Percentiles rank a stretch among this genome's conserved stretches.
These are phyloP conservation scores for sheep (Ovis aries) DNA, from an alignment of 2,113 vertebrate species.

Conservation along the genomic window DNA sequence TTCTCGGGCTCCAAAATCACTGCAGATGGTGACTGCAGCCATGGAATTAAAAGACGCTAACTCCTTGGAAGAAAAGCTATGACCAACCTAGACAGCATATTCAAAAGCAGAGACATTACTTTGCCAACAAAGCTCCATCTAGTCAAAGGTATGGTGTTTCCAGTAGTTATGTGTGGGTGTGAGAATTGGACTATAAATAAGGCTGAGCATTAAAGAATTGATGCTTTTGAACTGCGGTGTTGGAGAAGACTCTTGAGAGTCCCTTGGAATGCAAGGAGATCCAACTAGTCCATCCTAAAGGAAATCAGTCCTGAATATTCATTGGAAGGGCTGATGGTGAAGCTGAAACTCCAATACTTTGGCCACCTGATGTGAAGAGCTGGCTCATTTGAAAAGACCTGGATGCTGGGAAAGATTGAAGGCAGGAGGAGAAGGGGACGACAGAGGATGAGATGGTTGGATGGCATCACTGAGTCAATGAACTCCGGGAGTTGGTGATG, in stretches of 20 bases:
- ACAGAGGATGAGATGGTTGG: background rate
- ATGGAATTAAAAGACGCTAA: background rate
- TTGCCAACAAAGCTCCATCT: background rate
- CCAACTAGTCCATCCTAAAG: background rate
- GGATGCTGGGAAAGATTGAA: background rate
- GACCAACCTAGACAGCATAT: background rate
- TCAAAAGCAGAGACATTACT: background rate
- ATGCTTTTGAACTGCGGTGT: background rate
- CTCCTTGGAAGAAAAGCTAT: background rate
- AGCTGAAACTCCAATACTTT: background rate
- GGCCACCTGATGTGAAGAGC: background rate
- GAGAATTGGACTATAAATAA: background rate
- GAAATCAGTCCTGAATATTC: background rate
- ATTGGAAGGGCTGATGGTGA: background rate
- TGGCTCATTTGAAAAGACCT: background rate
- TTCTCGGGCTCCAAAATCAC: background rate
- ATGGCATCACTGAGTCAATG: background rate
- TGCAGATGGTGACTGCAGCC: background rate
- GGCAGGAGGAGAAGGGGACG: rapidly evolving
- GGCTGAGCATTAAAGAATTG: background rate
- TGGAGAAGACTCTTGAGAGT: background rate
- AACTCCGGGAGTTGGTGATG: background rate
- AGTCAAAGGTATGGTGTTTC: background rate
- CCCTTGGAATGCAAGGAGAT: background rate
- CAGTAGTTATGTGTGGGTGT: background rate